Conservation (phyloP, 2,113 vertebrate species). For the Smithornis capensis region DNA sequence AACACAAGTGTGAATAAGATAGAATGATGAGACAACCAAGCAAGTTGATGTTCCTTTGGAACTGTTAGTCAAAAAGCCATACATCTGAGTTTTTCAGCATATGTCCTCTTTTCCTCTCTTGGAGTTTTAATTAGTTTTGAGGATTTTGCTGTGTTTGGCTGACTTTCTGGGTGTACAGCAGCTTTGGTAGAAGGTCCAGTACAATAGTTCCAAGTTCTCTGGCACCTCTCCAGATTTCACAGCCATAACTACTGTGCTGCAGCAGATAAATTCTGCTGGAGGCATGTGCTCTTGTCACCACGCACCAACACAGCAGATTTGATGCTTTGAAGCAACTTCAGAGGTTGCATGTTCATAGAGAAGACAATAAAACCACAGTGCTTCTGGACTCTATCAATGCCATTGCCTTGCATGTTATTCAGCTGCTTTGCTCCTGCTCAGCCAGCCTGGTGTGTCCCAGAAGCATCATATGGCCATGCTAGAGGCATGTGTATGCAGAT, state of each 20-base stretch:
- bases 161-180: neutral
- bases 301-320: neutral
- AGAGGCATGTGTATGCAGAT: neutral
- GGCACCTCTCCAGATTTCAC: conserved; percentile 11
- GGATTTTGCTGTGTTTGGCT: neutral
- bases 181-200: conserved; percentile 1
- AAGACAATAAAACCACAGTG: neutral
- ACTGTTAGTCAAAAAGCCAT: neutral
- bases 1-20: neutral
- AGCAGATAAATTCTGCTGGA: conserved; percentile 31
- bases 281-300: conserved; percentile 21
- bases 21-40: neutral
- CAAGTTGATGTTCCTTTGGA: neutral
- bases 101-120: neutral
- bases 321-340: neutral
- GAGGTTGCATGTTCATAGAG: neutral
- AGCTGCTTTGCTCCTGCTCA: neutral
- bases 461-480: neutral
- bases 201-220: conserved; percentile 6
- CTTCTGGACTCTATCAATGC: neutral
- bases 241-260: conserved; percentile 29
- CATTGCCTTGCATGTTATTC: neutral
- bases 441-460: neutral
- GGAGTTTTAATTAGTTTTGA: neutral
- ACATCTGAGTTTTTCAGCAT: neutral